Percentiles rank a stretch among this genome's conserved stretches.
Evolutionary conservation across 1,140 invertebrate genomes (phyloP).

Genomic region (Acarapis woodi): DNA sequence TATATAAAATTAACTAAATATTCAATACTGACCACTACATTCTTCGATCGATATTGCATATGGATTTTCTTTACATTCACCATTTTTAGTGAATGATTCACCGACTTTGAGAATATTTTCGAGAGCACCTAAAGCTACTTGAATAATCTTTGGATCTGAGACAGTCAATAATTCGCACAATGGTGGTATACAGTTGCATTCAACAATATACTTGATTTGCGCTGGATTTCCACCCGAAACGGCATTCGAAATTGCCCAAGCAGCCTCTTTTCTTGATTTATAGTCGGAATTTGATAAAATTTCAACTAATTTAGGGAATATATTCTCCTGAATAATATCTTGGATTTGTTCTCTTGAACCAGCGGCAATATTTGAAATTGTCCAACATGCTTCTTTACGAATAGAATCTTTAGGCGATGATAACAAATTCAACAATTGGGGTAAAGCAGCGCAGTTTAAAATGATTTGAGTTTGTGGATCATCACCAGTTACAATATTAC

Average conservation of each 20-base stretch:
- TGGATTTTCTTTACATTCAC: constrained; percentile 39
- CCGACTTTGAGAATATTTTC: constrained; percentile 84
- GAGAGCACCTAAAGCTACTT: constrained; percentile 77
- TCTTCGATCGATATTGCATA: constrained; percentile 79
- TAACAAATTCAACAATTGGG: constrained; percentile 50
- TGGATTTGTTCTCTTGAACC: constrained; percentile 78
- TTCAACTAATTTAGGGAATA: constrained; percentile 69
- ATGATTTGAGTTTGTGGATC: constrained; percentile 86
- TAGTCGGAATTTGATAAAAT: constrained; percentile 73
- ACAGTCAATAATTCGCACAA: constrained; percentile 76
- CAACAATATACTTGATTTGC: constrained; percentile 45
- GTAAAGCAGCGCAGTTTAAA: constrained; percentile 61
- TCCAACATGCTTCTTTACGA: constrained; percentile 91
- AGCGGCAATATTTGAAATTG: constrained; percentile 88
- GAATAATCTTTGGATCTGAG: constrained; percentile 85
- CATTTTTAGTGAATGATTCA: constrained; percentile 38
- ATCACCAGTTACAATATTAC: constrained; percentile 93
- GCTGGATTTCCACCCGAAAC: constrained; percentile 76
- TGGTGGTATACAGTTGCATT: constrained; percentile 57
- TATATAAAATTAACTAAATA: not conserved
- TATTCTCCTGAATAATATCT: constrained; percentile 79
- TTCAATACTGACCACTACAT: constrained; percentile 49
- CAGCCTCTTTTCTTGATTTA: constrained; percentile 86
- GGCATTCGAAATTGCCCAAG: constrained; percentile 92
- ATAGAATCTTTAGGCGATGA: constrained; percentile 49